Conservation (phyloP, 2,113 vertebrate species). For the Phylloscopus trochilus region DNA sequence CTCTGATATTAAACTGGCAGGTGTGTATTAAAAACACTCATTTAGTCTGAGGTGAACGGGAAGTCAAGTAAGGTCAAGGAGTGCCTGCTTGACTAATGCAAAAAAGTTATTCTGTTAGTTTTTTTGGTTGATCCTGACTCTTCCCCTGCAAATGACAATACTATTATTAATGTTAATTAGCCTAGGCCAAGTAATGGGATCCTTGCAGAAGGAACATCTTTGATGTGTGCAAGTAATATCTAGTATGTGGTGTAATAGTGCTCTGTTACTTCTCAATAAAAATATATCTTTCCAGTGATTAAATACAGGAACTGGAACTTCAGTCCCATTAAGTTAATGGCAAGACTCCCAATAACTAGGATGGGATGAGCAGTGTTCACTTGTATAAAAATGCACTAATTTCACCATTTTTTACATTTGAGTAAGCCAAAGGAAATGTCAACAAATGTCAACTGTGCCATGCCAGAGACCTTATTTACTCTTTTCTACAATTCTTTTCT, state of each 20-base stretch:
- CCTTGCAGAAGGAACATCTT: constrained; percentile 10
- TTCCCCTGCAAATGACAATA: not conserved
- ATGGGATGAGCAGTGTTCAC: not conserved
- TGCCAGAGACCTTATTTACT: not conserved
- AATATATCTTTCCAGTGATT: constrained; percentile 27
- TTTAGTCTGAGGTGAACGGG: not conserved
- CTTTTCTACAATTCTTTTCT: not conserved
- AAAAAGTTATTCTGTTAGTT: not conserved
- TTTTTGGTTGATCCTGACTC: not conserved
- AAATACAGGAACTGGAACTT: constrained; percentile 16
- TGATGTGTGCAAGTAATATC: constrained; percentile 27
- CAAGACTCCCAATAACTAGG: constrained; percentile 3
- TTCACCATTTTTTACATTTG: not conserved
- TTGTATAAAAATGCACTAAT: not conserved
- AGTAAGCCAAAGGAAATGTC: not conserved
- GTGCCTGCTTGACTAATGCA: not conserved
- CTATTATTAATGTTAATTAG: constrained; percentile 43
- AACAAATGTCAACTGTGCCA: not conserved
- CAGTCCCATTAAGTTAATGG: not conserved
- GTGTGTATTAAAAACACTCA: not conserved
- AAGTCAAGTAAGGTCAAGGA: not conserved
- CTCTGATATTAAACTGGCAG: not conserved
- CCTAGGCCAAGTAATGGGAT: not conserved
- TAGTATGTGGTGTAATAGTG: not conserved
- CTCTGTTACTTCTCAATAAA: constrained; percentile 19